phyloP scores from a whole-genome alignment of 2,113 vertebrate species.

The Daphoenositta chrysoptera region DNA sequence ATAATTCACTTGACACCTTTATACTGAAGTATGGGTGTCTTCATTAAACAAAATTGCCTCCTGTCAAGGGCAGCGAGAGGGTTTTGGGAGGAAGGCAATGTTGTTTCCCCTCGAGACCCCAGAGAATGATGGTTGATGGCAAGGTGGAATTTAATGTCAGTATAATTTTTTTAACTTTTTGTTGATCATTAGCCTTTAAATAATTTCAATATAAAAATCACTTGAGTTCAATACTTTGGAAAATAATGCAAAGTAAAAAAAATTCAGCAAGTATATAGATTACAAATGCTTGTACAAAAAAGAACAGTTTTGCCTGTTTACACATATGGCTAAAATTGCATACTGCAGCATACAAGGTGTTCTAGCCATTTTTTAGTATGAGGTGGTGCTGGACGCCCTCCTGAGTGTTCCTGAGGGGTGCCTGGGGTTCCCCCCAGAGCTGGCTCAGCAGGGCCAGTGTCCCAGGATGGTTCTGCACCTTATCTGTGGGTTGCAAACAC shows the following conservation, averaged over 20 bases:
- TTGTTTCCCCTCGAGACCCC: not conserved
- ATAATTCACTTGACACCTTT: slow-evolving; percentile 40
- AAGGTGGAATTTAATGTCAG: not conserved
- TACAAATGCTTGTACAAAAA: not conserved
- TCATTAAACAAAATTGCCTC: slow-evolving; percentile 17
- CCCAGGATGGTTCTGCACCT: not conserved
- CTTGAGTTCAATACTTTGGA: not conserved
- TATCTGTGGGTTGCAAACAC: not conserved
- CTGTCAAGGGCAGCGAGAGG: not conserved
- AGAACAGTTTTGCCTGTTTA: not conserved
- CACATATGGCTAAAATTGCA: not conserved
- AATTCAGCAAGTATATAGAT: not conserved
- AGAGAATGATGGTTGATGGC: not conserved
- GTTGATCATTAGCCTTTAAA: not conserved
- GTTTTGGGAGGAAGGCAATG: not conserved
- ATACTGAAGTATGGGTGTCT: not conserved
- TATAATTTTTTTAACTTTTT: not conserved
- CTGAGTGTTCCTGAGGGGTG: not conserved
- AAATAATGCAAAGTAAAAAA: not conserved
- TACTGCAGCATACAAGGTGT: not conserved
- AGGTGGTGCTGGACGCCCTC: not conserved
- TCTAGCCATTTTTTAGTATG: not conserved
- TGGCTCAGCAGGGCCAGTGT: not conserved
- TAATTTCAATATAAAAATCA: not conserved
- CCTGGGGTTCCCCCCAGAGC: too few relatives aligned